A percentile compares a stretch with the other conserved stretches of the same genome.
Conservation (phyloP, 2,888 invertebrate species). For the Dendrolimus houi region DNA sequence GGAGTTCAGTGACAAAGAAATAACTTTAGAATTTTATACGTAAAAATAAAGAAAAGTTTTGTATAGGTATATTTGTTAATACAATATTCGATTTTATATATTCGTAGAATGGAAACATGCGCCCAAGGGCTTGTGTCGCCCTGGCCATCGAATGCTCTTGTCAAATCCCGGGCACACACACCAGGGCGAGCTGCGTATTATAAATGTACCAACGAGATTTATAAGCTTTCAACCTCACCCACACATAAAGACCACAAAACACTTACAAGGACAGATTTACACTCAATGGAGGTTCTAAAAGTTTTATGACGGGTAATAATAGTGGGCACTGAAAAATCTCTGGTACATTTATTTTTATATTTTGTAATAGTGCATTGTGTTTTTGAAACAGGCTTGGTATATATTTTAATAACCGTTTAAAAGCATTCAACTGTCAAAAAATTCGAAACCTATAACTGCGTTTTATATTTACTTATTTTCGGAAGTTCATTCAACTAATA, state of each 20-base stretch:
- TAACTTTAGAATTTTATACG: too few species aligned
- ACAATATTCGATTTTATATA: background rate
- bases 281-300: background rate
- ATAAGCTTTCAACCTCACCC: conserved; percentile 59
- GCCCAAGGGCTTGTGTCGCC: conserved; percentile 27
- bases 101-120: conserved; percentile 34
- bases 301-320: background rate
- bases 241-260: conserved; percentile 23
- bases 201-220: conserved; percentile 36
- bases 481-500: too few species aligned
- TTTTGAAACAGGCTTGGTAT: too few species aligned
- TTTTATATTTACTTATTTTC: too few species aligned
- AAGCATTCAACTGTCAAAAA: too few species aligned
- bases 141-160: conserved; percentile 41
- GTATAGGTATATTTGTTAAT: background rate
- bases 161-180: conserved; percentile 41
- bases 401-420: too few species aligned
- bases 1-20: too few species aligned
- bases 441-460: too few species aligned
- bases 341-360: too few species aligned
- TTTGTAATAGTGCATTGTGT: too few species aligned
- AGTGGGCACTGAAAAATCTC: background rate
- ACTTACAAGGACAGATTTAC: conserved; percentile 2
- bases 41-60: too few species aligned
- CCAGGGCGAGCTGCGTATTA: conserved; percentile 22